Percentiles rank a stretch among this genome's conserved stretches.
These are phyloP conservation scores for Hemistola chrysoprasaria DNA, from an alignment of 2,888 invertebrate species.

Conservation along the genomic window DNA sequence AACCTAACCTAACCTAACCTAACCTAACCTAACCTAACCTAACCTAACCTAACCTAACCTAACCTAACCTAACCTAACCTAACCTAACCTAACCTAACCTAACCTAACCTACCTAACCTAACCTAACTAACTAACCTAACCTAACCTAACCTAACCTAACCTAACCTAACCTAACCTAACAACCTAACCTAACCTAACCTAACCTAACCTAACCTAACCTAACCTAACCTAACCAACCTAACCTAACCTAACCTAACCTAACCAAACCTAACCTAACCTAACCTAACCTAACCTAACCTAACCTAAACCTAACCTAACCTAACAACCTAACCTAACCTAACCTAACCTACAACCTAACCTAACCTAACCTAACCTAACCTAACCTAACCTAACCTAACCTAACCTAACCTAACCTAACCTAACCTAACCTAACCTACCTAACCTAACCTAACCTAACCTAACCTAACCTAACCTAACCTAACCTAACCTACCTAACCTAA, in stretches of 20 bases:
- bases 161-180: constrained; percentile 26
- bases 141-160: constrained; percentile 28
- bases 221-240: no score
- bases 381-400: constrained; percentile 1
- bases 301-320: no score
- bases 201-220: constrained; percentile 26
- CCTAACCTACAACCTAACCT: constrained; percentile 25
- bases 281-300: no score
- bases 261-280: constrained; percentile 26
- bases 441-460: constrained; percentile 19
- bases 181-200: no score
- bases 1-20: no score
- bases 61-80: no score
- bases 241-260: constrained; percentile 25
- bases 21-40: no score
- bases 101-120: no score
- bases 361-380: constrained; percentile 18
- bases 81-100: constrained; percentile 19
- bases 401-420: constrained; percentile 11
- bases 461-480: constrained; percentile 16
- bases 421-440: constrained; percentile 19
- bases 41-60: no score
- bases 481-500: no score
- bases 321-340: no score
- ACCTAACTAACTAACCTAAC: constrained; percentile 24